A percentile compares a stretch with the other conserved stretches of the same genome.
These are phyloP conservation scores for Fragum fragum DNA, from an alignment of 2,888 invertebrate species.

Conservation along the genomic window DNA sequence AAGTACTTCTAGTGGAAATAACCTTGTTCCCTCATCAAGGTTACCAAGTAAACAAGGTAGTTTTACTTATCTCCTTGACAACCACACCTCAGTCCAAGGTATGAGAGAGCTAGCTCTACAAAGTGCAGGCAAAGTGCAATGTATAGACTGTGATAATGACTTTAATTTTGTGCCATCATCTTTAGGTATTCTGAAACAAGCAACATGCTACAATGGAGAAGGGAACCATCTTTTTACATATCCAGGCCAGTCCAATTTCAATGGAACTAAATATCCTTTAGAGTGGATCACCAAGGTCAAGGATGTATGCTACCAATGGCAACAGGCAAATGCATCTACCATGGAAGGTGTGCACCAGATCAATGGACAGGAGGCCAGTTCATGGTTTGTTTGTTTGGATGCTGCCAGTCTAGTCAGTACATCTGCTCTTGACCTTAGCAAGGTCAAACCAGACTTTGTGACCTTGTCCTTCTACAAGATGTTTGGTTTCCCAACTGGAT, in stretches of 20 bases:
- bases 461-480: conserved; percentile 98
- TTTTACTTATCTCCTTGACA: conserved; percentile 95
- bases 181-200: conserved; percentile 30
- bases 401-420: conserved; percentile 94
- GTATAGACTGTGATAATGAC: conserved; percentile 74
- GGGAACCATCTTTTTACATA: conserved; percentile 91
- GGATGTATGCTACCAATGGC: conserved; percentile 87
- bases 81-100: conserved; percentile 98
- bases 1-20: not conserved
- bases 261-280: conserved; percentile 95
- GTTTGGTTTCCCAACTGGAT: conserved; percentile 97
- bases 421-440: conserved; percentile 92
- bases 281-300: conserved; percentile 90
- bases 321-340: not conserved
- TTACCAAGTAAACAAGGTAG: conserved; percentile 87
- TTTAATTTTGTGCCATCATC: conserved; percentile 20
- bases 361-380: conserved; percentile 34
- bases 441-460: conserved; percentile 94
- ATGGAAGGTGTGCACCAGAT: not conserved
- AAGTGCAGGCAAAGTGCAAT: conserved; percentile 70
- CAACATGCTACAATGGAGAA: conserved; percentile 16
- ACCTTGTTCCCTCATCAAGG: not conserved
- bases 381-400: conserved; percentile 91
- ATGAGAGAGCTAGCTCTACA: conserved; percentile 92
- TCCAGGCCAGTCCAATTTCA: conserved; percentile 98